Conservation (phyloP, 2,888 invertebrate species). For the Meghimatium bilineatum region DNA sequence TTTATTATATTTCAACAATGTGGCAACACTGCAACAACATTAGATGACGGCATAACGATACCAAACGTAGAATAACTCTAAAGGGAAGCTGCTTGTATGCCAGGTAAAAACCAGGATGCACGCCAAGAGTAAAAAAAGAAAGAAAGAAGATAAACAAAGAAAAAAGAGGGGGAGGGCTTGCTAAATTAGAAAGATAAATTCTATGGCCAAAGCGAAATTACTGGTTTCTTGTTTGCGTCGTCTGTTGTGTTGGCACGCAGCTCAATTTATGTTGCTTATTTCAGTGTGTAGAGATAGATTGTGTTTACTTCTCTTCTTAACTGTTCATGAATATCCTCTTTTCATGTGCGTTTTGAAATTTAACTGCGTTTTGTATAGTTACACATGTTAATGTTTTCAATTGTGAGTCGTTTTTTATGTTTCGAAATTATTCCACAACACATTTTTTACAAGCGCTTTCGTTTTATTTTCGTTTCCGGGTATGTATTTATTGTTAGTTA, state of each 20-base stretch:
- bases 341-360: conserved; percentile 15
- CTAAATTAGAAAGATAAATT: conserved; percentile 11
- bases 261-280: background rate
- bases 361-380: background rate
- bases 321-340: conserved; percentile 1
- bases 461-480: background rate
- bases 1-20: no score
- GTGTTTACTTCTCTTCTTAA: conserved; percentile 19
- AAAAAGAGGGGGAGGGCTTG: no score
- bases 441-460: background rate
- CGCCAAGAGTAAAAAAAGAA: background rate
- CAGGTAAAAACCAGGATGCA: background rate
- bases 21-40: no score
- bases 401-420: conserved; percentile 4
- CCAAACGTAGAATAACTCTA: background rate
- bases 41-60: background rate
- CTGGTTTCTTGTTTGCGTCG: background rate
- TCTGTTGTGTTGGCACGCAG: conserved; percentile 20
- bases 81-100: background rate
- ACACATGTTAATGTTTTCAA: background rate
- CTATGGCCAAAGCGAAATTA: background rate
- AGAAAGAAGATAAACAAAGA: no score
- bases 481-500: background rate
- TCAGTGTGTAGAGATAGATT: background rate
- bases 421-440: background rate